A percentile compares a stretch with the other conserved stretches of the same genome.
Conservation (phyloP, 1,140 invertebrate species). For the Eciton burchellii region DNA sequence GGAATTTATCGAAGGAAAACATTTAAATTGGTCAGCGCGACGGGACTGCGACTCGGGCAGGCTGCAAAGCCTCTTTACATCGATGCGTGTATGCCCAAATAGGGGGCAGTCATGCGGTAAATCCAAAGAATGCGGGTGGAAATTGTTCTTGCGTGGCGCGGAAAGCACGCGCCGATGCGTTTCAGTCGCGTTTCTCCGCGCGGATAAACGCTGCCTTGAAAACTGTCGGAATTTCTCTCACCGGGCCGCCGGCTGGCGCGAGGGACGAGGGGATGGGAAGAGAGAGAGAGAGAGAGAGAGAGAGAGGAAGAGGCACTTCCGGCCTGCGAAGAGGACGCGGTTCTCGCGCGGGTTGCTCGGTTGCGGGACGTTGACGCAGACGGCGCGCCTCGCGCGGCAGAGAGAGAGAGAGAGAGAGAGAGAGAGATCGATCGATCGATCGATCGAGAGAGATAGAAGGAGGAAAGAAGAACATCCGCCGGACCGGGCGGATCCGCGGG, state of each 20-base stretch:
- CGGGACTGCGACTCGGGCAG: background rate
- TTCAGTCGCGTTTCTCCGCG: conserved; percentile 49
- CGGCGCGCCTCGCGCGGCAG: too few species aligned
- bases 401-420: conserved; percentile 12
- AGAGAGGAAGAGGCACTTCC: conserved; percentile 10
- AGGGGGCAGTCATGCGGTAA: conserved; percentile 48
- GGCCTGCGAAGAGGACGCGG: conserved; percentile 10
- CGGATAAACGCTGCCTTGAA: conserved; percentile 52
- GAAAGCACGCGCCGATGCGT: conserved; percentile 39
- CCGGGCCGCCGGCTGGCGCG: background rate
- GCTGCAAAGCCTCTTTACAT: background rate
- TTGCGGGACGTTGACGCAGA: conserved; percentile 26
- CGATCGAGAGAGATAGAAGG: conserved; percentile 2
- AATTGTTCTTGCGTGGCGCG: conserved; percentile 48
- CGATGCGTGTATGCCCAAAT: conserved; percentile 41
- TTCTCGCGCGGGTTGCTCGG: conserved; percentile 6
- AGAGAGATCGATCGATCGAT: conserved; percentile 42
- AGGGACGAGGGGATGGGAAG: background rate
- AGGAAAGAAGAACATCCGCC: background rate
- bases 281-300: conserved; percentile 5
- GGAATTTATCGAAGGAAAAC: background rate
- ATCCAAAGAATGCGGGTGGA: conserved; percentile 50
- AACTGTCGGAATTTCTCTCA: conserved; percentile 62
- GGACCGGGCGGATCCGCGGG: conserved; percentile 29
- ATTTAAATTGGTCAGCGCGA: background rate